Percentiles rank a stretch among this genome's conserved stretches.
Evolutionary conservation across 1,140 invertebrate species (phyloP).

Genomic region (Drosophila bocki): DNA sequence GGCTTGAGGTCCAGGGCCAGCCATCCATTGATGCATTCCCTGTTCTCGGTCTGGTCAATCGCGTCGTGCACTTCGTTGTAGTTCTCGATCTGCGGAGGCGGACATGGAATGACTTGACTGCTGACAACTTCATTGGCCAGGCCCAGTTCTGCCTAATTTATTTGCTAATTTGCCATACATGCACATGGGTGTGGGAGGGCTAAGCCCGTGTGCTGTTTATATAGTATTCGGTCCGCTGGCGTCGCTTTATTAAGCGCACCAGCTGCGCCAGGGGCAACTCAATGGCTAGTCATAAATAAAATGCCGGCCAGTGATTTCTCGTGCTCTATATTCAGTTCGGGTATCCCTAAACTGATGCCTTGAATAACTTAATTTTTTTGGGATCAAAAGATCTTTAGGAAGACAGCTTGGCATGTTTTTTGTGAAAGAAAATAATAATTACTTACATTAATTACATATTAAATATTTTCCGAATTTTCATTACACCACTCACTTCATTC

Average conservation of each 20-base stretch:
- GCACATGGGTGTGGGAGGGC: slow-evolving; percentile 18
- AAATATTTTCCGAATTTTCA: no score
- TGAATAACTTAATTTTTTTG: not conserved
- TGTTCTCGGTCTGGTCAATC: slow-evolving; percentile 68
- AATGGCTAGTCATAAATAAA: slow-evolving; percentile 80
- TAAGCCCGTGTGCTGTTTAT: slow-evolving; percentile 5
- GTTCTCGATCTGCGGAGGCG: slow-evolving; percentile 68
- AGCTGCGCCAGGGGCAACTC: slow-evolving; percentile 67
- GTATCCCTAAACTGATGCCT: slow-evolving; percentile 10
- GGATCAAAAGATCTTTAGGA: not conserved
- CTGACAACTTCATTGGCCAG: slow-evolving; percentile 63
- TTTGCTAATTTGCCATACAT: slow-evolving; percentile 73
- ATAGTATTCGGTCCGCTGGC: slow-evolving; percentile 29
- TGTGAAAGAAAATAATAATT: no score
- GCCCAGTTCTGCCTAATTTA: slow-evolving; percentile 57
- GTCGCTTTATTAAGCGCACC: slow-evolving; percentile 73
- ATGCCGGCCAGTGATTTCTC: slow-evolving; percentile 69
- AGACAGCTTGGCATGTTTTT: not conserved
- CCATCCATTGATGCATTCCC: slow-evolving; percentile 88
- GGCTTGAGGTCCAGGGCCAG: slow-evolving; percentile 88
- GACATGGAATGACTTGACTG: not conserved
- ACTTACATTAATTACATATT: not conserved
- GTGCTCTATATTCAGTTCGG: slow-evolving; percentile 14
- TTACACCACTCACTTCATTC: no score
- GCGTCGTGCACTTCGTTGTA: slow-evolving; percentile 78